phyloP scores from a whole-genome alignment of 1,140 invertebrate species.

The Drosophila neocordata region DNA sequence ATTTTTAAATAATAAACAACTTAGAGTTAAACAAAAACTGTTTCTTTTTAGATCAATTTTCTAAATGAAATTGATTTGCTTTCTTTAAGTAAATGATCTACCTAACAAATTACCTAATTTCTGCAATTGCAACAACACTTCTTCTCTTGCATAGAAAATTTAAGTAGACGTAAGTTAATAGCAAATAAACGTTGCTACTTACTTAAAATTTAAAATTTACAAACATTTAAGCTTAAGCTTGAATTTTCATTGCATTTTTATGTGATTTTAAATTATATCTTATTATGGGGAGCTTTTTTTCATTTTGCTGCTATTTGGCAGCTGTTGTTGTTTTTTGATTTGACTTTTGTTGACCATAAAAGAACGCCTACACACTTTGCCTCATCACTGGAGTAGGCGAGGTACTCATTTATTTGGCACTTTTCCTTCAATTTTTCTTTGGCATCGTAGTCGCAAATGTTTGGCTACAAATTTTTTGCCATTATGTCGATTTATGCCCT shows the following conservation, averaged over 20 bases:
- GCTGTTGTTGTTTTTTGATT: constrained; percentile 25
- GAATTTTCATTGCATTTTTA: background rate
- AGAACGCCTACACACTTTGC: constrained; percentile 40
- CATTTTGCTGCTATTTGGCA: background rate
- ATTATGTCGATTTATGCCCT: constrained; percentile 58
- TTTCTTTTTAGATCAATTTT: no score
- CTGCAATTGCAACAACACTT: no score
- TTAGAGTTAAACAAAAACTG: no score
- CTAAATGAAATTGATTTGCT: no score
- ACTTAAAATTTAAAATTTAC: background rate
- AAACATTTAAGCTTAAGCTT: background rate
- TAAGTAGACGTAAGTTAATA: no score
- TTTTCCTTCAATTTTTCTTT: background rate
- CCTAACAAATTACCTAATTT: no score
- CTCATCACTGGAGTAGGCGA: constrained; percentile 27
- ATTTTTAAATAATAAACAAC: no score
- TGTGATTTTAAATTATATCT: constrained; percentile 3
- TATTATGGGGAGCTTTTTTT: background rate
- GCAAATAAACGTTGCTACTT: no score
- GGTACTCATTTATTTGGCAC: constrained; percentile 18
- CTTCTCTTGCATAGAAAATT: no score
- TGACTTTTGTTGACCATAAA: constrained; percentile 26
- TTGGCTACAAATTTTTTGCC: constrained; percentile 51
- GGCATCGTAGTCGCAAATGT: background rate
- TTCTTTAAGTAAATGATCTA: no score